Evolutionary conservation across 2,888 invertebrate species (phyloP), one percentile per base, ranked within the genome.

Genomic region (Leucophenga montana): DNA sequence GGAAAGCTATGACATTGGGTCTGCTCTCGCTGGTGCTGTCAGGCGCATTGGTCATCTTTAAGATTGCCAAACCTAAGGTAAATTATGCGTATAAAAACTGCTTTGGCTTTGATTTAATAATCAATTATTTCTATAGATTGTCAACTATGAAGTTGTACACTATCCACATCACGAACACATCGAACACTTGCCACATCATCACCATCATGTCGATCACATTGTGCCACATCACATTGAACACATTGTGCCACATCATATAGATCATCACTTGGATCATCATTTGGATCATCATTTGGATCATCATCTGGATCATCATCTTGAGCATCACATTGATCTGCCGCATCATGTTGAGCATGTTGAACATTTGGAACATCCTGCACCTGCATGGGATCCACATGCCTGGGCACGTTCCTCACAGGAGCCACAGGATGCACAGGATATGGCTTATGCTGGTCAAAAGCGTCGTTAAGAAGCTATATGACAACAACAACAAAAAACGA

Each of bases 1-100:
- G 96, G 96, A 96, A 96, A 88, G 96, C 96, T 54, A 90, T 95
- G 78, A 95, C 96, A 9, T 91, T 96, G 76, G 95, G 95, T 72
- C 92, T 96, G 4, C 91, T 96, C 72, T 95, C 95, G 2, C 89
- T 96, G 85, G 95, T 95, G 27, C 90, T 95, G 59, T 95, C 95
- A 76, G 95, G 94, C 75, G 95, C 95, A 71, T 91, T 95, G 91
- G 91, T 95, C 66, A 94, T 96, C 87, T 95, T 95, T 90, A 95
- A 95, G 89, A 92, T 95, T 86, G 94, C 95, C 78, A 95, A 95
- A 85, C 95, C 95, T 70, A 95, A 95, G 90, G 93, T 90, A 79
- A 79, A 62, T n/a, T n/a, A 27, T 27, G 27, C 27, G 3, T 27
- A 27, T 2, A 27, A 27, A 27, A 27, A 27, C 2, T 27, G 27